Conservation (phyloP, 1,140 invertebrate species). For the Trichoplusia ni region DNA sequence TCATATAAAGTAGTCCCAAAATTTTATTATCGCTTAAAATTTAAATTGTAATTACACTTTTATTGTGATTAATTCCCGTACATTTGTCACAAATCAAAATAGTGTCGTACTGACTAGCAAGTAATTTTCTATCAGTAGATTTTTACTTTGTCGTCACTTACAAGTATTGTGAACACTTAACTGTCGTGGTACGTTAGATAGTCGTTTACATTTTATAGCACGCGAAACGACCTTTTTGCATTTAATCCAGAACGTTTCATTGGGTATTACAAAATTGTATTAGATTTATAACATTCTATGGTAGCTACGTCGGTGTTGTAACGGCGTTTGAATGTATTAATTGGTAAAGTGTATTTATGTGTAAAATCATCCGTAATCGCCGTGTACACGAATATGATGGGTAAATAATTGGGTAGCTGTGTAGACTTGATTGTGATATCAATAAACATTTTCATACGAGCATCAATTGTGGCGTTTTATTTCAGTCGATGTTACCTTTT, state of each 20-base stretch:
- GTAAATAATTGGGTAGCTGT: constrained; percentile 75
- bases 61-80: constrained; percentile 13
- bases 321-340: constrained; percentile 51
- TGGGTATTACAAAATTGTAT: constrained; percentile 50
- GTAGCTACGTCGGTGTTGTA: constrained; percentile 48
- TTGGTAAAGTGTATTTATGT: constrained; percentile 57
- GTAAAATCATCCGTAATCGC: constrained; percentile 66
- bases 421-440: constrained; percentile 81
- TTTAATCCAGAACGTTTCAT: constrained; percentile 53
- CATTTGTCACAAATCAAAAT: constrained; percentile 46
- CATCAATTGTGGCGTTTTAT: constrained; percentile 73
- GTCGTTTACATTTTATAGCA: constrained; percentile 65
- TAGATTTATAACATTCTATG: constrained; percentile 55
- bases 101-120: constrained; percentile 63
- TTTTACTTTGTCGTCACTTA: constrained; percentile 39
- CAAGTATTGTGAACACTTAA: constrained; percentile 56
- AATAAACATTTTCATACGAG: constrained; percentile 82
- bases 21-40: constrained; percentile 28
- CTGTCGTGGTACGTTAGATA: constrained; percentile 54
- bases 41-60: constrained; percentile 25
- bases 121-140: constrained; percentile 55
- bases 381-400: constrained; percentile 69
- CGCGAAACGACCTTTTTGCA: constrained; percentile 61
- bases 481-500: constrained; percentile 22
- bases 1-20: too few species aligned